Conservation (phyloP, 1,140 invertebrate species). For the Bombus huntii region DNA sequence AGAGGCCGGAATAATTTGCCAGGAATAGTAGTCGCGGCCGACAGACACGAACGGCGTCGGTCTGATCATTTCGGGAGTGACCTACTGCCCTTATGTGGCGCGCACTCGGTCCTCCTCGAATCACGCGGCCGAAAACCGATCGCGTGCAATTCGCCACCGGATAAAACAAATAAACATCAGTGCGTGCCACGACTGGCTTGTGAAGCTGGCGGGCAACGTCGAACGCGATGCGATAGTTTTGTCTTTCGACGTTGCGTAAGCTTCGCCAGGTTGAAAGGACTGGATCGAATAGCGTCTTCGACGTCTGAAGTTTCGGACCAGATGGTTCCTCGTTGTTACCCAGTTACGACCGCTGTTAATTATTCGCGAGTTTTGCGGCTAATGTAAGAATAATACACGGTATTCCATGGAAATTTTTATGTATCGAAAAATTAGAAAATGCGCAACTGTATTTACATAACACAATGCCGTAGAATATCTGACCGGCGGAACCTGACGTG, state of each 20-base stretch:
- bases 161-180: constrained; percentile 14
- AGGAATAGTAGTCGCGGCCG: constrained; percentile 51
- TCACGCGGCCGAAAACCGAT: background rate
- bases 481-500: constrained; percentile 24
- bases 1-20: constrained; percentile 44
- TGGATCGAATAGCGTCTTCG: no score
- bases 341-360: no score
- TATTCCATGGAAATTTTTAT: background rate
- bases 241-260: background rate
- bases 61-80: constrained; percentile 66
- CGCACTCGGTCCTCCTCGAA: background rate
- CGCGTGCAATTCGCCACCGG: background rate
- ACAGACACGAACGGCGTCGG: constrained; percentile 29
- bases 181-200: background rate
- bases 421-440: background rate
- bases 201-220: background rate
- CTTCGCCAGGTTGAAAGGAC: background rate
- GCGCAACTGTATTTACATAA: background rate
- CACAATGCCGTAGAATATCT: background rate
- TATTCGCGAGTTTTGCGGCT: no score
- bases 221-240: background rate
- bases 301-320: no score
- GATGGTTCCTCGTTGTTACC: no score
- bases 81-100: constrained; percentile 64
- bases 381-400: background rate